Conservation (phyloP, 2,797 vertebrate species). For the Melanogrammus aeglefinus region DNA sequence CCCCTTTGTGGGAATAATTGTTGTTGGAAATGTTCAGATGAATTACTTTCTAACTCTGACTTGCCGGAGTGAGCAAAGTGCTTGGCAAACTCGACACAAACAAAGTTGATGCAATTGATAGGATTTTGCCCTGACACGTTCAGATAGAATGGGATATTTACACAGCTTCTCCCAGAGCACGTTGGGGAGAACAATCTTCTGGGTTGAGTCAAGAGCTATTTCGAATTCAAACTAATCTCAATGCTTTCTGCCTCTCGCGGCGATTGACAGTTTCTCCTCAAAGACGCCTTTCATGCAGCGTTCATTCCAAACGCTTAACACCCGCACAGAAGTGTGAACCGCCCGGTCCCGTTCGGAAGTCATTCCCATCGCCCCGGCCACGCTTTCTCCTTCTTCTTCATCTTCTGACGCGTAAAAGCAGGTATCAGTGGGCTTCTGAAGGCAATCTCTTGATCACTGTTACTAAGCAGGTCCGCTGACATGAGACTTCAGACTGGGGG, state of each 20-base stretch:
- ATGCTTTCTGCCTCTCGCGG: background rate
- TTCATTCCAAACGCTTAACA: background rate
- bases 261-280: background rate
- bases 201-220: background rate
- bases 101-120: constrained; percentile 4
- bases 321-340: background rate
- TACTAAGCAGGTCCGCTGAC: constrained; percentile 51
- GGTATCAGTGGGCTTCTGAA: constrained; percentile 47
- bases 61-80: background rate
- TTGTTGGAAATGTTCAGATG: constrained; percentile 48
- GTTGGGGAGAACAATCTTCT: background rate
- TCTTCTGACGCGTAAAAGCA: constrained; percentile 32
- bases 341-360: background rate
- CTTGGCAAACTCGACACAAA: constrained; percentile 21
- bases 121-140: background rate
- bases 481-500: constrained; percentile 55
- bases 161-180: background rate
- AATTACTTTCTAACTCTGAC: constrained; percentile 42
- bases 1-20: constrained; percentile 59
- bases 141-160: background rate
- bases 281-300: background rate
- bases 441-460: constrained; percentile 63
- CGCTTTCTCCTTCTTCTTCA: background rate
- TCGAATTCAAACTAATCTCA: background rate
- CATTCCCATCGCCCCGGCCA: background rate